Evolutionary conservation across 2,797 vertebrate species (phyloP).

Genomic region (Gobio occitaniae): DNA sequence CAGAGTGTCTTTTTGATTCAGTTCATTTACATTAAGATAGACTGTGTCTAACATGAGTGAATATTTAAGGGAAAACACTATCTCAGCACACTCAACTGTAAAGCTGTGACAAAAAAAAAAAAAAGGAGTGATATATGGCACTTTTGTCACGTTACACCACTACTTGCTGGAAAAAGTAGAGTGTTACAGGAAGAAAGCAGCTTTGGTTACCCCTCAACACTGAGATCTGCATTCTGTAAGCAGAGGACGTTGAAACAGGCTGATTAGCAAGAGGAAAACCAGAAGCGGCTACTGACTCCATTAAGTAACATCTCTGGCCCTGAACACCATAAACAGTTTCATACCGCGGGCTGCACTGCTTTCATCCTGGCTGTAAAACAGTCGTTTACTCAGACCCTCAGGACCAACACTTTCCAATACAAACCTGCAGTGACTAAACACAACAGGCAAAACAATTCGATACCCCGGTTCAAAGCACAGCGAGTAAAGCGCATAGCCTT

Average conservation of each 20-base stretch:
- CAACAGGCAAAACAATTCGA: background rate
- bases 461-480: too few relatives aligned
- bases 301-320: conserved; percentile 44
- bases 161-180: background rate
- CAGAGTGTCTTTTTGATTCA: background rate
- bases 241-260: background rate
- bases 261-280: conserved; percentile 48
- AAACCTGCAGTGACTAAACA: conserved; percentile 45
- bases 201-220: background rate
- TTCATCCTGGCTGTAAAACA: conserved; percentile 29
- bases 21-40: background rate
- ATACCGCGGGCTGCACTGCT: background rate
- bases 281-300: conserved; percentile 42
- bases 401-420: conserved; percentile 42
- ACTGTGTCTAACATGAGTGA: background rate
- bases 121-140: background rate
- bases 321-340: conserved; percentile 47
- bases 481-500: background rate
- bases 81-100: background rate
- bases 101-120: background rate
- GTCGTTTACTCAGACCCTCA: background rate
- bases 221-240: conserved; percentile 20
- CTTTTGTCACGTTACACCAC: background rate
- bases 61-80: background rate
- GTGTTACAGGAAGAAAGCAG: background rate